Evolutionary conservation across 92 coral and sea anemone genomes (phyloP).

Genomic region (Porites evermanni): DNA sequence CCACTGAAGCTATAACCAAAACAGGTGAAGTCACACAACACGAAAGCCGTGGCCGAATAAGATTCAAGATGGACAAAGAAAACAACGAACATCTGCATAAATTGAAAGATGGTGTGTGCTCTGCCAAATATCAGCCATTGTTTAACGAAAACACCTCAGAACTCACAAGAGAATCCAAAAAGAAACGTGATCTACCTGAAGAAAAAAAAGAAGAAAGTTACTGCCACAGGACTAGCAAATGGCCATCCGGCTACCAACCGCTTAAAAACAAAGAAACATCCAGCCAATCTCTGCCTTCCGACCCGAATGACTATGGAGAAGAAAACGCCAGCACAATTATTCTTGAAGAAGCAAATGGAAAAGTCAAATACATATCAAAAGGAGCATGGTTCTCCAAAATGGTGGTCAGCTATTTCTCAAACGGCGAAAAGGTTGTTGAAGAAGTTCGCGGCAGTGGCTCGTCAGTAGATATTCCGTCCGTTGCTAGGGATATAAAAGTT

Average conservation of each 20-base stretch:
- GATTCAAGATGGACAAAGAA: not conserved
- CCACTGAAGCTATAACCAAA: not conserved
- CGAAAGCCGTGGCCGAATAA: not conserved
- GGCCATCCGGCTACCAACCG: not conserved
- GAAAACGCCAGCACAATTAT: not conserved
- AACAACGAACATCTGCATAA: not conserved
- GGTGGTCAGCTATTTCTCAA: conserved; percentile 31
- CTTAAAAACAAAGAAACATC: not conserved
- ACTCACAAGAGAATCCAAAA: too few species aligned
- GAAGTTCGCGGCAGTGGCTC: conserved; percentile 45
- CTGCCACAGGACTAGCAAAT: too few species aligned
- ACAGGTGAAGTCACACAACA: not conserved
- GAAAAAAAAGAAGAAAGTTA: too few species aligned
- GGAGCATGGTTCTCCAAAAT: conserved; percentile 60
- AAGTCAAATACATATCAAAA: conserved; percentile 44
- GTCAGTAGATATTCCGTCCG: conserved; percentile 39
- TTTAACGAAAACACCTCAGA: not conserved
- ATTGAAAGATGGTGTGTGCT: not conserved
- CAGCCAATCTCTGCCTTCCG: not conserved
- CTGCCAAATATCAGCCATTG: not conserved
- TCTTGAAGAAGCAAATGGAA: conserved; percentile 1
- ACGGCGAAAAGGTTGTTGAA: not conserved
- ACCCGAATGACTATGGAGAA: not conserved
- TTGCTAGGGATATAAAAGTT: conserved; percentile 45
- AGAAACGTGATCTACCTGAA: too few species aligned